Base-by-base conservation (phyloP, 92 coral and sea anemone species). In the Metridium senile region DNA sequence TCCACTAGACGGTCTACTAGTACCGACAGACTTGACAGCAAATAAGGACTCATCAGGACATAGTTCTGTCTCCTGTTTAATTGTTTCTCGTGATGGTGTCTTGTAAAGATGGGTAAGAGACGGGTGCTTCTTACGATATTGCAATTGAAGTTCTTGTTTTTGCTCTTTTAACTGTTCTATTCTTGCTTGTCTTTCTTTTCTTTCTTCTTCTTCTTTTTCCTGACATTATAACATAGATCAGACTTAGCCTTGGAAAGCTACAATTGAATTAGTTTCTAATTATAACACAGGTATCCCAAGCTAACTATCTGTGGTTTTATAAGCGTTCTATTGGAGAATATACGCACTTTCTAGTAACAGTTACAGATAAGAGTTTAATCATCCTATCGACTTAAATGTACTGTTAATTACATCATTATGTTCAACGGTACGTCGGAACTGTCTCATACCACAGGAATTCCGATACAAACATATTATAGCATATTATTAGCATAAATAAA, bases 181-280 rank as follows among this genome's bases (percentile, higher is more conserved):
- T 33, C 74, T 82, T 74, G 79, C 86, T 43, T 66, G 74, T 45
- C 82, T 79, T 58, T 74, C 71, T n/a, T 77, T 81, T 28, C 78
- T 82, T 59, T 75, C 76, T 51, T 80, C 83, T 26, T 88, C 86
- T 33, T 84, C 93, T 80, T 62, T 84, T 30, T 74, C 93, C 93
- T 88, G n/a, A 23, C 9, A 8, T 26, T 59, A 22, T 22, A 62
- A 27, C 8, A 56, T 51, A 32, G 4, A 29, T 20, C 27, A 52
- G 2, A 20, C 1, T n/a, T 19, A 21, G 49, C 6, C 49, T 4
- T 4, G 13, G 8, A 39, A 39, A 39, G 8, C 49, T 4, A 39
- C 49, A 39, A 13, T n/a, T 39, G 49, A 6, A 39, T 13, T 13
- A 39, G 6, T 6, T 6, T 39, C 49, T 4, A 39, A 39, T 13